phyloP scores from a whole-genome alignment of 2,113 vertebrate genomes.

The Mobula hypostoma region DNA sequence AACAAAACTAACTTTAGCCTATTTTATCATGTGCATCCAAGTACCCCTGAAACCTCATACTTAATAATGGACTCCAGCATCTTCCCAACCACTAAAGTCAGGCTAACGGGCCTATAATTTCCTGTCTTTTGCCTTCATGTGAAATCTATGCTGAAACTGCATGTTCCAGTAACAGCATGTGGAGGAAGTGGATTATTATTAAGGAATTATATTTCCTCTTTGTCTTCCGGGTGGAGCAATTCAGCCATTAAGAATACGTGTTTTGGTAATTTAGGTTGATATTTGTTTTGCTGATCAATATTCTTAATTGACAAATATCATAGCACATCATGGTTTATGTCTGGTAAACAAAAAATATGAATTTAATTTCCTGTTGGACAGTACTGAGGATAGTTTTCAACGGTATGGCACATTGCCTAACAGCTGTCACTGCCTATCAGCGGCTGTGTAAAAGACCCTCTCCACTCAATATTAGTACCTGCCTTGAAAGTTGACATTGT shows the following conservation, averaged over 20 bases:
- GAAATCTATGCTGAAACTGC: not conserved
- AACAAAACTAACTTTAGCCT: no score
- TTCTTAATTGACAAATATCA: not conserved
- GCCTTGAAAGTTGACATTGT: not conserved
- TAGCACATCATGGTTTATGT: not conserved
- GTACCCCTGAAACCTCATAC: no score
- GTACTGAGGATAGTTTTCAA: not conserved
- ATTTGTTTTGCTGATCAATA: not conserved
- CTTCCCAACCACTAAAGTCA: no score
- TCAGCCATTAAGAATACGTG: not conserved
- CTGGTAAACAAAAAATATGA: not conserved
- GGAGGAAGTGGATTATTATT: not conserved
- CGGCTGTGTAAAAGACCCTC: not conserved
- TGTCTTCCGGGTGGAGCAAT: not conserved
- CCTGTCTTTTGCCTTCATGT: not conserved
- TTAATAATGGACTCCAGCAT: no score
- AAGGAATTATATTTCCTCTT: not conserved
- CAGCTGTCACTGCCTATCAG: not conserved
- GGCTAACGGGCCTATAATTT: no score
- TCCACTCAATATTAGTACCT: not conserved
- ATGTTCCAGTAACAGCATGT: not conserved
- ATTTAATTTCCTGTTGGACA: not conserved
- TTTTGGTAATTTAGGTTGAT: not conserved
- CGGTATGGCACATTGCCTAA: not conserved
- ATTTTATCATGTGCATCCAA: no score